Evolutionary conservation across 2,797 vertebrate genomes (phyloP), one percentile per base, ranked within the genome.

Genomic region (Erpetoichthys calabaricus): DNA sequence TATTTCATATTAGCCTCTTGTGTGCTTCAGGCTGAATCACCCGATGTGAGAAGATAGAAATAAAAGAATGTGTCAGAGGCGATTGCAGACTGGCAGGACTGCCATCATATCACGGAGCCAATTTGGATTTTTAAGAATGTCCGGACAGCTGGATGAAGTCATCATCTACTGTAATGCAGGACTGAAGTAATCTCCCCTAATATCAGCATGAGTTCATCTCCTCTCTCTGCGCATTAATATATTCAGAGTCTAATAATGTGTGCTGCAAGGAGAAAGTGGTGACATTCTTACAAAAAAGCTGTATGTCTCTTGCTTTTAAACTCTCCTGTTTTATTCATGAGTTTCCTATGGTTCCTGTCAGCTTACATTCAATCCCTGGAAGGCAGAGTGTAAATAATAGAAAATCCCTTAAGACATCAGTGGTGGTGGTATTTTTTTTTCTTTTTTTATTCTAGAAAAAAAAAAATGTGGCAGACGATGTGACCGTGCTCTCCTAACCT

Each of bases 321-420:
- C 59, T 67, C 62, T 61, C 65, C 65, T 86, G 64, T 81, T 85
- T 88, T 83, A 87, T 90, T 89, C 64, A 87, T 85, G 68, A 78
- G 65, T 77, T 86, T 78, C 75, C 74, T 81, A 75, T 82, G 82
- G 70, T 65, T 81, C 75, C 79, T 82, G 70, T 83, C 79, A 81
- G 67, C 68, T 80, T 80, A 67, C 62, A 73, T 84, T 78, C 79
- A 73, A 73, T 80, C 68, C 67, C 73, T 67, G 71, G 65, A 82
- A 80, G 70, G 64, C 57, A 69, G 63, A 70, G 74, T 75, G 83
- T 86, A 83, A 88, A 89, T 86, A 90, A 89, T 77, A 76, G 72
- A 86, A 78, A 77, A 66, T 71, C 79, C 74, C 65, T 74, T 63
- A 71, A 75, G 67, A 80, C 61, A 55, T 67, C 25, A 25, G 25